Evolutionary conservation across 1,140 invertebrate species (phyloP).

Genomic region (Proctacanthus coquilletti): DNA sequence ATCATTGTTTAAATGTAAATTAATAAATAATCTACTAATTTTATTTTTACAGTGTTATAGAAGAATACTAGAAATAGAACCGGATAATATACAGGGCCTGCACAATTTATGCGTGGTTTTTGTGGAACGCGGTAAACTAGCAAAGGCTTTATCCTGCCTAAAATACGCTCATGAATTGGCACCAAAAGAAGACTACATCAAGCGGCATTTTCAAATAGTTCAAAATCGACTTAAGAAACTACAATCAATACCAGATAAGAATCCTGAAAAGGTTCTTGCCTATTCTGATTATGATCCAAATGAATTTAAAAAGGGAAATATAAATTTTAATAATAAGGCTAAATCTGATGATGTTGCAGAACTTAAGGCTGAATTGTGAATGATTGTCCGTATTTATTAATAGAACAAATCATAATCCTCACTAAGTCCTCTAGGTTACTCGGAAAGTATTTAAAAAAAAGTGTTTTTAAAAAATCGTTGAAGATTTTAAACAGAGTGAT

Average conservation of each 20-base stretch:
- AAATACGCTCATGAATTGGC: slow-evolving; percentile 61
- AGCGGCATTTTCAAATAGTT: slow-evolving; percentile 52
- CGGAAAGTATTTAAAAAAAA: no score
- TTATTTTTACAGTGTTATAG: slow-evolving; percentile 63
- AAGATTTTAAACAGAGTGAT: no score
- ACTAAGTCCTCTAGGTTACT: no score
- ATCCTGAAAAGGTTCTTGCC: slow-evolving; percentile 22
- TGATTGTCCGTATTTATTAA: no score
- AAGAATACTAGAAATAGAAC: slow-evolving; percentile 71
- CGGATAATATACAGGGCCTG: slow-evolving; percentile 82
- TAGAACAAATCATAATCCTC: no score
- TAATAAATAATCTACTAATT: slow-evolving; percentile 5
- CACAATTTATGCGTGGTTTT: slow-evolving; percentile 94
- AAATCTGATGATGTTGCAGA: no score
- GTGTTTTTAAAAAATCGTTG: no score
- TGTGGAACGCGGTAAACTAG: slow-evolving; percentile 75
- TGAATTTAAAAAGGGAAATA: slow-evolving; percentile 19
- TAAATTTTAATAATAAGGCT: no score
- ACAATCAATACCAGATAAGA: slow-evolving; percentile 24
- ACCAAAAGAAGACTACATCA: slow-evolving; percentile 79
- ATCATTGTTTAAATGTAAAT: not conserved
- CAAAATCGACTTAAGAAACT: slow-evolving; percentile 23
- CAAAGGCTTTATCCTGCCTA: slow-evolving; percentile 69
- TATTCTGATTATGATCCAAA: slow-evolving; percentile 24
- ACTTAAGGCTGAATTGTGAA: no score